phyloP scores from a whole-genome alignment of 2,888 invertebrate species.

The Halictus ligatus region DNA sequence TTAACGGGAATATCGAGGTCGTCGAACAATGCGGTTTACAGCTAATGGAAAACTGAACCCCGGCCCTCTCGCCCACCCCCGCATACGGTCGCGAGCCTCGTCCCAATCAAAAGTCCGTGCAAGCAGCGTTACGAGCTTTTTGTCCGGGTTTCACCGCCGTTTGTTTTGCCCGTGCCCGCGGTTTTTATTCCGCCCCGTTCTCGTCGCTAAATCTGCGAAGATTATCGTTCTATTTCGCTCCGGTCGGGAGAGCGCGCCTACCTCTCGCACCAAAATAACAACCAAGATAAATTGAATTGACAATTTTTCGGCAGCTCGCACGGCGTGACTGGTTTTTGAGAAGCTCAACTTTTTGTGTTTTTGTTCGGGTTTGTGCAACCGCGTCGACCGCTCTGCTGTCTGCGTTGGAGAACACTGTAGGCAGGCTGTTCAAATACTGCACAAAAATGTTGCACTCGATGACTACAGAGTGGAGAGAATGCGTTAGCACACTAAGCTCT shows the following conservation, averaged over 20 bases:
- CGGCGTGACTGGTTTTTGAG: background rate
- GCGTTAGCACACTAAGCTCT: background rate
- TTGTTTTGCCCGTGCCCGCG: slow-evolving; percentile 36
- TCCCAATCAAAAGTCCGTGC: slow-evolving; percentile 38
- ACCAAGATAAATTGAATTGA: slow-evolving; percentile 25
- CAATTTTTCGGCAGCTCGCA: background rate
- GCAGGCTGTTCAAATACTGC: background rate
- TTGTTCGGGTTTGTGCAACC: background rate
- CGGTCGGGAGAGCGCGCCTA: no score
- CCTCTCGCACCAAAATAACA: background rate
- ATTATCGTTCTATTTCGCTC: slow-evolving; percentile 46
- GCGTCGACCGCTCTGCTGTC: background rate
- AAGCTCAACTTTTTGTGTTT: background rate
- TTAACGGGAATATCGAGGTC: slow-evolving; percentile 30
- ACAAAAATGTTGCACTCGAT: background rate
- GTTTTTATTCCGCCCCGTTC: slow-evolving; percentile 21
- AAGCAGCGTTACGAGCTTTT: slow-evolving; percentile 33
- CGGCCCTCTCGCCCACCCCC: background rate
- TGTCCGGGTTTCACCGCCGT: slow-evolving; percentile 27
- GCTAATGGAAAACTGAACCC: slow-evolving; percentile 55
- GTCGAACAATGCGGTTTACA: slow-evolving; percentile 47
- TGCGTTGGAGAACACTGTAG: background rate
- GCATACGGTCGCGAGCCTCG: slow-evolving; percentile 3
- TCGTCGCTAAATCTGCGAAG: slow-evolving; percentile 34
- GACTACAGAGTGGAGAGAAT: background rate